Base-by-base conservation (phyloP, 2,888 invertebrate genomes). In the Luperina nickerlii region DNA sequence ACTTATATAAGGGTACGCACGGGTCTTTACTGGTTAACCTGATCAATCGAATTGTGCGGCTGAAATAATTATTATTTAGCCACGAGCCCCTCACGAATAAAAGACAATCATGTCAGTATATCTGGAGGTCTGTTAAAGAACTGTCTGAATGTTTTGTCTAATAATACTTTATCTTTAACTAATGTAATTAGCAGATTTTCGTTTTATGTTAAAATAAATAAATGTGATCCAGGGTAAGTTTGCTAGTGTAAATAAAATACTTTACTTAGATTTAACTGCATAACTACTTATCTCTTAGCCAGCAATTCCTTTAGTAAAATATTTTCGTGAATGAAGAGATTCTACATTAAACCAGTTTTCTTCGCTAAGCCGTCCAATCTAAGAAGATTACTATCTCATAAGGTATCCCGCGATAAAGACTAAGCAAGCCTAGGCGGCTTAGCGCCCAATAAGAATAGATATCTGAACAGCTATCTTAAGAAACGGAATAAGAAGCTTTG, bases 391-490 rank as follows among this genome's bases (percentile, higher is more conserved):
- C 57, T 65, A 11, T 48, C n/a, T 27, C 38, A 6, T 38, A 38
- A 38, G 42, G 38, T 57, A 51, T 69, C 8, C 32, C 18, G 32
- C 51, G 54, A 62, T 79, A 72, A 84, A 38, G 54, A 42, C 68
- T 70, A 48, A 62, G 48, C 54, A 24, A n/a, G 60, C 15, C 15
- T 66, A 32, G 60, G 38, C 15, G 60, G 45, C n/a, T 76, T 75
- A 76, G 45, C 45, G 13, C 75, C 45, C 20, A 75, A 73, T 65
- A 69, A 75, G 38, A 62, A 60, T 7, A 68, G 65, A 78, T 48
- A 83, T 84, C 84, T 84, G 27, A 67, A n/a, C 7, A 66, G 18
- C 11, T 66, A 51, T 71, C 63, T 67, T 74, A 45, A 65, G 67
- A 38, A 8, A n/a, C 27, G 24, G 18, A 60, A 57, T 81, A 65